A percentile compares a stretch with the other conserved stretches of the same genome.
Conservation (phyloP, 2,113 vertebrate genomes). For the Sinosuthora webbiana region DNA sequence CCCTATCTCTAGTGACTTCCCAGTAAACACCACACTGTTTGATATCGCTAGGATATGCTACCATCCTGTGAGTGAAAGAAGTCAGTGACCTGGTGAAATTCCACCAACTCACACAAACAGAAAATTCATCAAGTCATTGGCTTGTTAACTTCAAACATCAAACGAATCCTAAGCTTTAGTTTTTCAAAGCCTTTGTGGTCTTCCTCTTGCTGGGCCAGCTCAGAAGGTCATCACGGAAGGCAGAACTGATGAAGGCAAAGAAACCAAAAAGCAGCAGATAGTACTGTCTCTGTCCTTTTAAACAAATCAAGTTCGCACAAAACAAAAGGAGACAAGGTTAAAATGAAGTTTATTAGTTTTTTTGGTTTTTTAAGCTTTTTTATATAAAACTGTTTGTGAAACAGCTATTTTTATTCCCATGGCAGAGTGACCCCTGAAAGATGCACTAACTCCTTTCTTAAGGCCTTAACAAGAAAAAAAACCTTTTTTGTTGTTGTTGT, state of each 20-base stretch:
- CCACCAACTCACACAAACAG: background rate
- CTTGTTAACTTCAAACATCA: background rate
- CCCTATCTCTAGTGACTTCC: constrained; percentile 28
- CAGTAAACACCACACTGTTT: constrained; percentile 16
- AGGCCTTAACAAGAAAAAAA: constrained; percentile 78
- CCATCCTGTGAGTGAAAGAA: background rate
- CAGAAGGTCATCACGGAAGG: constrained; percentile 31
- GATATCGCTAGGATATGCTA: background rate
- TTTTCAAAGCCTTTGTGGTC: constrained; percentile 24
- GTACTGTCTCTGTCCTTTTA: constrained; percentile 55
- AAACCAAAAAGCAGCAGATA: constrained; percentile 50
- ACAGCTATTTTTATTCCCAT: constrained; percentile 83
- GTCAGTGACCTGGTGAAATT: background rate
- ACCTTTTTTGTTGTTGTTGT: constrained; percentile 11
- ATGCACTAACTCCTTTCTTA: constrained; percentile 85
- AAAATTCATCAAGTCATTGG: constrained; percentile 35
- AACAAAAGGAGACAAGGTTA: constrained; percentile 78
- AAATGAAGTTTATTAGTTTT: constrained; percentile 85
- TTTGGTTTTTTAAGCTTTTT: constrained; percentile 76
- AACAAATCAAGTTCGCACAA: constrained; percentile 61
- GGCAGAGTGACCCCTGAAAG: constrained; percentile 83
- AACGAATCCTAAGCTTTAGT: constrained; percentile 12
- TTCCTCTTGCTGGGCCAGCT: constrained; percentile 32
- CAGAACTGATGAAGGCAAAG: constrained; percentile 47
- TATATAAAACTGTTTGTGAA: constrained; percentile 86